phyloP scores from a whole-genome alignment of 2,113 vertebrate species.

The Coptodon bakossiorum region DNA sequence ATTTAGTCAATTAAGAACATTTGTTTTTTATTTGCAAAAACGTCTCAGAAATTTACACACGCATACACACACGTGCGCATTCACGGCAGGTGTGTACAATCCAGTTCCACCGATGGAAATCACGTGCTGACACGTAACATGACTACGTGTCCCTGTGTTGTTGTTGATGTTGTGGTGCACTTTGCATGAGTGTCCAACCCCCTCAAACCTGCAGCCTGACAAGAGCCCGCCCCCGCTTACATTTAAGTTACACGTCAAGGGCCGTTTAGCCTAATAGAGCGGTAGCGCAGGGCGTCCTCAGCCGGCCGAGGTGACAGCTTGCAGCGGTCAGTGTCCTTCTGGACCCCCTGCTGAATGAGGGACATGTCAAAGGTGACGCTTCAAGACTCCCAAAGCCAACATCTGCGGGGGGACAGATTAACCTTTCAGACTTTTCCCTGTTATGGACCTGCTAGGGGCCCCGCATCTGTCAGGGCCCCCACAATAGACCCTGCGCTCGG shows the following conservation, averaged over 20 bases:
- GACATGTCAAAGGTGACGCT: conserved; percentile 89
- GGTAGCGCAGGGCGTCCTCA: conserved; percentile 62
- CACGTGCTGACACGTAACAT: conserved; percentile 1
- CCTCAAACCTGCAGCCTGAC: background rate
- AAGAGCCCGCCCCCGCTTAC: background rate
- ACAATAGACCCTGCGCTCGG: conserved; percentile 55
- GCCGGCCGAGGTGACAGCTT: conserved; percentile 78
- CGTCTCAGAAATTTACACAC: background rate
- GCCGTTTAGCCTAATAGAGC: conserved; percentile 57
- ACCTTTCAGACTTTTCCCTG: conserved; percentile 83
- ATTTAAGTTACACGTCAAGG: conserved; percentile 20
- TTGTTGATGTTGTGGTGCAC: background rate
- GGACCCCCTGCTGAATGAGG: conserved; percentile 70
- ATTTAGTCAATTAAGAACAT: background rate
- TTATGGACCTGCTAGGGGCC: conserved; percentile 73
- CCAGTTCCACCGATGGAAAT: background rate
- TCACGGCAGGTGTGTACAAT: background rate
- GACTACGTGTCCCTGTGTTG: background rate
- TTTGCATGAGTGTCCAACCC: conserved; percentile 2
- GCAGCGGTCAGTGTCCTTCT: conserved; percentile 76
- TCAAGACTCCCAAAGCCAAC: conserved; percentile 84
- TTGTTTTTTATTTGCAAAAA: background rate
- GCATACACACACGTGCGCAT: background rate
- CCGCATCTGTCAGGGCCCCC: conserved; percentile 76
- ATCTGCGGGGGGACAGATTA: conserved; percentile 84